phyloP scores from a whole-genome alignment of 2,113 vertebrate species.

The Dicerorhinus sumatrensis region DNA sequence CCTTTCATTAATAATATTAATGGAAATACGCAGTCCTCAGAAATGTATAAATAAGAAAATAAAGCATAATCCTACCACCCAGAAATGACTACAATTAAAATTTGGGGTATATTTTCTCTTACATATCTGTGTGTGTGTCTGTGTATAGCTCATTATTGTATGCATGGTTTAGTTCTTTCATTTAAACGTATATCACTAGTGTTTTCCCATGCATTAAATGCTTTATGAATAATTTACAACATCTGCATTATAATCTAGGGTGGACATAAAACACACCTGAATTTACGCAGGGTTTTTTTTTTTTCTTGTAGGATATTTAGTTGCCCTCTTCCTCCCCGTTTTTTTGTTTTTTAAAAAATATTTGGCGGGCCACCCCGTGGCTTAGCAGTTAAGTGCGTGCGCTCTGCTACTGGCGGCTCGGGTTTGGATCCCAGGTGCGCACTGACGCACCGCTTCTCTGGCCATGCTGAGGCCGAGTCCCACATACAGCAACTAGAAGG shows the following conservation, averaged over 20 bases:
- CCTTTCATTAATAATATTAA: neutral
- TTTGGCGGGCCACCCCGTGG: neutral
- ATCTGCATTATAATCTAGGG: neutral
- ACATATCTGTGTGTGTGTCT: neutral
- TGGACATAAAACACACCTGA: neutral
- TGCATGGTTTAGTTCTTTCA: slow-evolving; percentile 5
- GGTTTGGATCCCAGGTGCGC: too few species aligned
- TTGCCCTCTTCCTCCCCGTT: neutral
- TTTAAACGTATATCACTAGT: neutral
- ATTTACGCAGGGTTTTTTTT: neutral
- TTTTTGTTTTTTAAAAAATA: neutral
- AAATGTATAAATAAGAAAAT: neutral
- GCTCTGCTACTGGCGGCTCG: too few species aligned
- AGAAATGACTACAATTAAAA: slow-evolving; percentile 36
- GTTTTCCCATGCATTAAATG: neutral
- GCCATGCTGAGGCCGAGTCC: too few species aligned
- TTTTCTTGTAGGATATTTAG: slow-evolving; percentile 5
- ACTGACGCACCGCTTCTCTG: too few species aligned
- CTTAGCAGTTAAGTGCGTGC: too few species aligned
- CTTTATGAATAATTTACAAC: neutral
- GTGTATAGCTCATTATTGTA: slow-evolving; percentile 8
- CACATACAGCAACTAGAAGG: too few species aligned
- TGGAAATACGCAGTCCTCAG: neutral
- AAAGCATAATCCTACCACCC: neutral
- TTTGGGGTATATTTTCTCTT: neutral